Percentiles rank a stretch among this genome's conserved stretches.
These are phyloP conservation scores for Dicaeum eximium DNA, from an alignment of 2,113 vertebrate genomes.

Conservation along the genomic window DNA sequence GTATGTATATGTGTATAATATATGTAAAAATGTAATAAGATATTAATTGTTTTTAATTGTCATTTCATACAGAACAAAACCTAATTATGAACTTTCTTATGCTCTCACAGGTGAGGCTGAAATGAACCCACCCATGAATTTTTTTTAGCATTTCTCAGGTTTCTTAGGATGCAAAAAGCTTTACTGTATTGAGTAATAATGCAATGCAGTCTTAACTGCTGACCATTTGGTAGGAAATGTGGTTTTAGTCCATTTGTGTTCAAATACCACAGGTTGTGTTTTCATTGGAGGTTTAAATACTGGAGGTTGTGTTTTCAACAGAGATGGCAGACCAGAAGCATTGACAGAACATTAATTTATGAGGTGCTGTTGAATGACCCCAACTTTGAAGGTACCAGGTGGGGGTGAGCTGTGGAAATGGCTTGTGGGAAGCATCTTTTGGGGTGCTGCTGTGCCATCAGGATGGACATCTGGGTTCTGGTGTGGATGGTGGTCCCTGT, in stretches of 20 bases:
- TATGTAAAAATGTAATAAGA: not conserved
- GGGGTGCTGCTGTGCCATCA: not conserved
- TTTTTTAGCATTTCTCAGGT: not conserved
- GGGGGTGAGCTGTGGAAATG: accelerated
- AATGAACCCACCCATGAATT: accelerated
- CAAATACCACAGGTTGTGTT: not conserved
- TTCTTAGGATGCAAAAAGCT: not conserved
- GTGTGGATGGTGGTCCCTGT: accelerated
- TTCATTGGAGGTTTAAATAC: not conserved
- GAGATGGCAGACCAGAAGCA: not conserved
- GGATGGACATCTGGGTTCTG: not conserved
- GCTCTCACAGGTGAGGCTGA: not conserved
- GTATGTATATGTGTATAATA: not conserved
- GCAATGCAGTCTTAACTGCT: not conserved
- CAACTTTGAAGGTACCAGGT: not conserved
- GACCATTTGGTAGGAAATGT: not conserved
- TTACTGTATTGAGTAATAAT: not conserved
- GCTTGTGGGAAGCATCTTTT: not conserved
- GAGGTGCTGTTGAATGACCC: not conserved
- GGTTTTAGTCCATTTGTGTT: accelerated
- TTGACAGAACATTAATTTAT: not conserved
- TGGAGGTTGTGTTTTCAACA: not conserved
- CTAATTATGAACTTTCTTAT: not conserved
- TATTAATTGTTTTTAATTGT: not conserved
- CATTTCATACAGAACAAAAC: not conserved